Evolutionary conservation across 1,140 invertebrate genomes (phyloP), one percentile per base, ranked within the genome.

Genomic region (Cydia amplana): DNA sequence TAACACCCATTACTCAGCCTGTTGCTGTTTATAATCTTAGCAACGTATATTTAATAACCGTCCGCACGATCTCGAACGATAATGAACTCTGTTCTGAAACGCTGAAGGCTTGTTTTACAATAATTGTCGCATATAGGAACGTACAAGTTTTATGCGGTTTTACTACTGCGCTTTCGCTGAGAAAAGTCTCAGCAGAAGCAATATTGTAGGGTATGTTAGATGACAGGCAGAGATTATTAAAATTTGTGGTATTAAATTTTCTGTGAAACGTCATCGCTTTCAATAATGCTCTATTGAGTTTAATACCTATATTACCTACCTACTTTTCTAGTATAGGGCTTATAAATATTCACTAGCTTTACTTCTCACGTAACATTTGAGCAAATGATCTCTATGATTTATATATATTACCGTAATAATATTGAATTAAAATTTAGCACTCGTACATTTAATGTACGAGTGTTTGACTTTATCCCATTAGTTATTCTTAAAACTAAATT

Each of bases 1-100:
- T 18, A 60, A 12, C 55, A 60, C 10, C 18, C 10, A 60, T 60
- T 60, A 60, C 20, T 60, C 20, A 60, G 55, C 55, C 55, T 60
- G 55, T 60, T 60, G 55, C 55, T 60, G 55, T 60, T 51, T 60
- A 60, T 60, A 60, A 60, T 60, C 9, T 23, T 60, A 60, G 4
- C 20, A 10, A 60, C 7, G 55, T 60, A 60, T 60, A 60, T 60
- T 60, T 60, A 60, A 60, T 60, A 60, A 60, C 55, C 55, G 9
- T 60, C 55, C 18, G 1, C 18, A 60, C 4, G 18, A 20, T 4
- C n/a, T 18, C 7, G 18, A 60, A 9, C 16, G 55, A 60, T 60
- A 60, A 7, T 60, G 55, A 20, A 60, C 55, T 60, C 18, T 60
- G 55, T 60, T 60, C 9, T 60, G n/a, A 20, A 23, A 20, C 16